Percentiles rank a stretch among this genome's conserved stretches.
Evolutionary conservation across 2,888 invertebrate species (phyloP).

Genomic region (Morpho achilles): DNA sequence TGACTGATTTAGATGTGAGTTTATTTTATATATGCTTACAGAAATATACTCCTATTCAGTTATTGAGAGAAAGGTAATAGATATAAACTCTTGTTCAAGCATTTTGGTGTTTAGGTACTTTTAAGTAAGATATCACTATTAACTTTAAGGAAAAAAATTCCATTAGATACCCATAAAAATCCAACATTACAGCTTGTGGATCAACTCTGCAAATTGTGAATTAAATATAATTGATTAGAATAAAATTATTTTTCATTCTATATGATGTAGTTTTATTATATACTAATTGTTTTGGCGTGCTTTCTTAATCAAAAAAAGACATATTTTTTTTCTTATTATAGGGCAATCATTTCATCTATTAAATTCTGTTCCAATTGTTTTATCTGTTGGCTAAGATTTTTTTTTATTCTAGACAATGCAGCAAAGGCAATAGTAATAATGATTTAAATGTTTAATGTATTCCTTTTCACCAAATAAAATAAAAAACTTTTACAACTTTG

Average conservation of each 20-base stretch:
- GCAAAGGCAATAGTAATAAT: too few species aligned
- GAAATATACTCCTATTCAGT: conserved; percentile 4
- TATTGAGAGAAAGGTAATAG: neutral
- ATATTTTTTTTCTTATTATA: neutral
- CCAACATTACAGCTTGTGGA: conserved; percentile 61
- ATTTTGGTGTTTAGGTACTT: conserved; percentile 53
- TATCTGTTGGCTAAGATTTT: too few species aligned
- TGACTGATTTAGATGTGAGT: too few species aligned
- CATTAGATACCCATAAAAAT: conserved; percentile 61
- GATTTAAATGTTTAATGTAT: too few species aligned
- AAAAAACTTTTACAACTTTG: too few species aligned
- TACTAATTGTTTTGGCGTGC: neutral
- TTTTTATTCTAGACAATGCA: too few species aligned
- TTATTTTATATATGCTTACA: neutral
- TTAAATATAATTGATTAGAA: conserved; percentile 71
- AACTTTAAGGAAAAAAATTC: conserved; percentile 61
- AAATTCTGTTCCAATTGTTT: too few species aligned
- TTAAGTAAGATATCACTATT: conserved; percentile 56
- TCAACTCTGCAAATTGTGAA: conserved; percentile 65
- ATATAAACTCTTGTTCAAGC: conserved; percentile 37
- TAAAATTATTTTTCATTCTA: conserved; percentile 76
- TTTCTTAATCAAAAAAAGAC: neutral
- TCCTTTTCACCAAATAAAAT: too few species aligned
- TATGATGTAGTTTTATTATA: conserved; percentile 44
- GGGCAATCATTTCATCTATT: too few species aligned